Evolutionary conservation across 2,888 invertebrate genomes (phyloP).

Genomic region (Thymelicus sylvestris): DNA sequence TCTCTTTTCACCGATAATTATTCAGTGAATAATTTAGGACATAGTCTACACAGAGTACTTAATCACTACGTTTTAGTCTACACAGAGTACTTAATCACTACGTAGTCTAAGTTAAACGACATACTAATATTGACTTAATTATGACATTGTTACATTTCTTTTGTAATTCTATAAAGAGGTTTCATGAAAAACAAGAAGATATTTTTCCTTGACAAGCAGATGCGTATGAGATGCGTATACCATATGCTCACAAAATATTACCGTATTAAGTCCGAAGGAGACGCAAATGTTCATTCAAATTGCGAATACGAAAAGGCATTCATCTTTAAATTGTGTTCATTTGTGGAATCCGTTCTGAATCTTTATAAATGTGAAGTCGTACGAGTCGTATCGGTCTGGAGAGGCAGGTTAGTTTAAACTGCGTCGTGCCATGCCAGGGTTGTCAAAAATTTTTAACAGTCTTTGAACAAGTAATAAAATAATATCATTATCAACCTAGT

Average conservation of each 20-base stretch:
- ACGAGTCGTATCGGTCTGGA: slow-evolving; percentile 53
- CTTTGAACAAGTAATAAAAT: too few species aligned
- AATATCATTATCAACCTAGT: too few species aligned
- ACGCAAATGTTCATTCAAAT: slow-evolving; percentile 69
- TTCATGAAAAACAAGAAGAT: background rate
- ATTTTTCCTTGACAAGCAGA: slow-evolving; percentile 7
- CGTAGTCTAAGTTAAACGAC: too few species aligned
- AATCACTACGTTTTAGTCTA: too few species aligned
- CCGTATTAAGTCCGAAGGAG: slow-evolving; percentile 65
- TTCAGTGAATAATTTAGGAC: too few species aligned
- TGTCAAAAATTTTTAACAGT: background rate
- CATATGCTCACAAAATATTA: slow-evolving; percentile 59
- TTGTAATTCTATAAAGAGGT: too few species aligned
- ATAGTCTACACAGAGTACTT: too few species aligned
- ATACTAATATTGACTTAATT: too few species aligned
- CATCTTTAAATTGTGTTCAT: slow-evolving; percentile 82
- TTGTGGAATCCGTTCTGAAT: slow-evolving; percentile 76
- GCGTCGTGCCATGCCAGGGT: slow-evolving; percentile 40
- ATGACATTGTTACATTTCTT: too few species aligned
- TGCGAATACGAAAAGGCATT: slow-evolving; percentile 72
- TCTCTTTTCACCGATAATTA: too few species aligned
- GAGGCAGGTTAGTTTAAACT: slow-evolving; percentile 51
- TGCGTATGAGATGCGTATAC: background rate
- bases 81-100: too few species aligned
- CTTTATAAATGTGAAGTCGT: slow-evolving; percentile 77